Base-by-base conservation (phyloP, 2,888 invertebrate species). In the Villa cingulata region DNA sequence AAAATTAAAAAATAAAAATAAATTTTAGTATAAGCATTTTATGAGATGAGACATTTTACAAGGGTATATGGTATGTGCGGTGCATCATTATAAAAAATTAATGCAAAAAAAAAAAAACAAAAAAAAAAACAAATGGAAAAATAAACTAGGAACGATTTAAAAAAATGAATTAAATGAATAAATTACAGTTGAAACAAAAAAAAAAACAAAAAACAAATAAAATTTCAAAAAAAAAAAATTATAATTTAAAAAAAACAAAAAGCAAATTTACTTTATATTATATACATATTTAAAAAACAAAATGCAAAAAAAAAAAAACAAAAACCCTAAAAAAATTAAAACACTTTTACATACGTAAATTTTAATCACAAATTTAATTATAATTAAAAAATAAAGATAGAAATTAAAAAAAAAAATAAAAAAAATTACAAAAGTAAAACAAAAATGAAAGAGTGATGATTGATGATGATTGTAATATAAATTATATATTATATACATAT, bases 1-100 rank as follows among this genome's bases (percentile, higher is more conserved):
- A 32, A 12, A 32, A 32, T 32, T 32, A 3, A 12, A 32, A 12
- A 32, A 16, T 2, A 27, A 41, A 42, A 34, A 42, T 18, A 32
- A 42, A 42, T 20, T n/a, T 15, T 14, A 41, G n/a, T n/a, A n/a
- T 7, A 48, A 41, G 41, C 46, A 46, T 46, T 46, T 42, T 46
- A 37, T 41, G 27, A 37, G 41, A 44, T 41, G 37, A 46, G 41
- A 48, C 37, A 44, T 44, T 44, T 48, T 44, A 45, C 44, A 48
- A 45, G 45, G 44, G 41, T 41, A 23, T 41, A 37, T 32, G n/a
- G n/a, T n/a, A n/a, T n/a, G n/a, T n/a, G n/a, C n/a, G 37, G 32
- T 37, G 9, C 17, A 16, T 37, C 17, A 16, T 16, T 37, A 7
- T 37, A 23, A 23, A 23, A 23, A 6, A 23, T 23, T 23, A 23